Conservation (phyloP, 2,888 invertebrate species). For the Neoaliturus tenellus region DNA sequence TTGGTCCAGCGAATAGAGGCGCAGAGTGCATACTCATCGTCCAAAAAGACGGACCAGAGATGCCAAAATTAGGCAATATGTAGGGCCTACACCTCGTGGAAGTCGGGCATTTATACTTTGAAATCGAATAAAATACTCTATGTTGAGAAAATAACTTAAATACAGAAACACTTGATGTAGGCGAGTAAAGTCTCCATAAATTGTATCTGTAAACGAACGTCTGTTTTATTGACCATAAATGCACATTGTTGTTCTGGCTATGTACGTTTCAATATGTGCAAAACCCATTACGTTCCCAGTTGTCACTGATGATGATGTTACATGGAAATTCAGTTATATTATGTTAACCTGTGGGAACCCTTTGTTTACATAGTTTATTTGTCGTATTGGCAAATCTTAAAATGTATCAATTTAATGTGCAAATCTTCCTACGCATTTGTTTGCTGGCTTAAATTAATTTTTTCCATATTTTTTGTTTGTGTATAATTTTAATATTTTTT, state of each 20-base stretch:
- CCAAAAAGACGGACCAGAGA: not conserved
- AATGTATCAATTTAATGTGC: too few species aligned
- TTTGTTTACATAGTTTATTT: too few species aligned
- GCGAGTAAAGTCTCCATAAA: constrained; percentile 4
- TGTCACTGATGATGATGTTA: too few species aligned
- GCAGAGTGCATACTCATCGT: not conserved
- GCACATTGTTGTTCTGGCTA: not conserved
- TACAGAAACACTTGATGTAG: not conserved
- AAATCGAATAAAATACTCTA: too few species aligned
- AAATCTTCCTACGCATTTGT: too few species aligned
- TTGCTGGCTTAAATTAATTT: too few species aligned
- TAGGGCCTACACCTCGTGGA: too few species aligned
- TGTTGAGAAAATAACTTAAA: not conserved
- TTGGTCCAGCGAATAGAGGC: constrained; percentile 5
- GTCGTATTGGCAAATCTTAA: too few species aligned
- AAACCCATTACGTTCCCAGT: not conserved
- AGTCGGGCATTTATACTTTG: not conserved
- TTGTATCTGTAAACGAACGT: constrained; percentile 12
- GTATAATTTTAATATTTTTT: too few species aligned
- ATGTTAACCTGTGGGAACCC: too few species aligned
- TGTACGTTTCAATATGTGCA: constrained; percentile 8
- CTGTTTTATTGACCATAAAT: constrained; percentile 22
- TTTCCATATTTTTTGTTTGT: too few species aligned
- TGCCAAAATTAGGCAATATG: not conserved
- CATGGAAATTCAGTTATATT: too few species aligned